phyloP scores from a whole-genome alignment of 2,888 invertebrate genomes.

The Ephialtes manifestator region DNA sequence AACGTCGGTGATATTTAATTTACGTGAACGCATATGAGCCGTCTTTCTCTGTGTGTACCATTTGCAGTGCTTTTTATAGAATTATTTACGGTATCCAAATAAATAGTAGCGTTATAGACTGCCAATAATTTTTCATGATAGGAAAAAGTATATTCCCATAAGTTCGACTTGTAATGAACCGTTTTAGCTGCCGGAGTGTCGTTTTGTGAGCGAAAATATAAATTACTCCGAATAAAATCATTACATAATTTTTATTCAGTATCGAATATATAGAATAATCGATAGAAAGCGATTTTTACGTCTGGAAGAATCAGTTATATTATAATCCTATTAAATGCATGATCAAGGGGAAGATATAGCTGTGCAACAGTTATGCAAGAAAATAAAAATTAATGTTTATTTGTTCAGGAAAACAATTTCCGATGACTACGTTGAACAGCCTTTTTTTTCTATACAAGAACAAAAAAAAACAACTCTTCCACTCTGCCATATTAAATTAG shows the following conservation, averaged over 20 bases:
- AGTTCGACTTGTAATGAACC: too few relatives aligned
- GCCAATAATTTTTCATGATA: too few relatives aligned
- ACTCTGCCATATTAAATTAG: constrained; percentile 5
- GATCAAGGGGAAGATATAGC: background rate
- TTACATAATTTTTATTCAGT: background rate
- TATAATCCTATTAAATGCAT: background rate
- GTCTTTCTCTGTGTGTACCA: too few relatives aligned
- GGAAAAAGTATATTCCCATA: too few relatives aligned
- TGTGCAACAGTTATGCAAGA: too few relatives aligned
- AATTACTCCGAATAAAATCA: too few relatives aligned
- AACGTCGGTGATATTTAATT: too few relatives aligned
- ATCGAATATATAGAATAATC: background rate
- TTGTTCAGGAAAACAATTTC: background rate
- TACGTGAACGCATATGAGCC: too few relatives aligned
- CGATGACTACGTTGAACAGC: background rate
- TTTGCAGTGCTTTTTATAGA: background rate
- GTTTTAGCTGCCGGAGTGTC: background rate
- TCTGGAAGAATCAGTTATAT: background rate
- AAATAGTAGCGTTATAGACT: background rate
- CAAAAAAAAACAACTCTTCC: background rate
- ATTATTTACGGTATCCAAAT: background rate
- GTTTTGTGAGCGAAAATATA: background rate
- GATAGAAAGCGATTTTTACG: background rate
- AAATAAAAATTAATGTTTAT: background rate
- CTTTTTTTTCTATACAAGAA: background rate